Conservation (phyloP, 2,113 vertebrate genomes). For the Rhipidura dahli region DNA sequence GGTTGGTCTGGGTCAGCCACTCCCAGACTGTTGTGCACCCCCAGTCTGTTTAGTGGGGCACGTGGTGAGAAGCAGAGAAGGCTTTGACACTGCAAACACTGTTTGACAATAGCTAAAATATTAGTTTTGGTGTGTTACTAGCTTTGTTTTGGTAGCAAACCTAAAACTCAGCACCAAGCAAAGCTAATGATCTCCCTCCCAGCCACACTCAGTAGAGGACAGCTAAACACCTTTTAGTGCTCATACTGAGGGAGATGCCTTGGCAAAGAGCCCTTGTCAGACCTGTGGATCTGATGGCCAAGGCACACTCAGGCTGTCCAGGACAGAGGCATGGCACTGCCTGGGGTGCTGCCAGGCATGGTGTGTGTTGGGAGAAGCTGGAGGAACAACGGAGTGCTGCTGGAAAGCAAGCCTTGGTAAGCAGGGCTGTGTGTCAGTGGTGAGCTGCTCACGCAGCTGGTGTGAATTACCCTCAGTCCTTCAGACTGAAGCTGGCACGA, state of each 20-base stretch:
- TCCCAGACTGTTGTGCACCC: not conserved
- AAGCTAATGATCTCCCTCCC: not conserved
- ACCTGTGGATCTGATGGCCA: not conserved
- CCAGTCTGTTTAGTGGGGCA: not conserved
- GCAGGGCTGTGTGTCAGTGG: not conserved
- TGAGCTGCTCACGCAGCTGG: not conserved
- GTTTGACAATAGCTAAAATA: not conserved
- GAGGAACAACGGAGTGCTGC: not conserved
- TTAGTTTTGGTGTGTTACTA: not conserved
- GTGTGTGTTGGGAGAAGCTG: not conserved
- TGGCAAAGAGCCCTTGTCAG: not conserved
- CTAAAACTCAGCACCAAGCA: not conserved
- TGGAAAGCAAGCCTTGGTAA: not conserved
- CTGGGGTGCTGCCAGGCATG: not conserved
- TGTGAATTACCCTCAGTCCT: not conserved
- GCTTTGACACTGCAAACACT: not conserved
- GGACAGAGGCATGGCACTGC: not conserved
- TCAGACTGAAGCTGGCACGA: not conserved
- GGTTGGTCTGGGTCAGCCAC: not conserved
- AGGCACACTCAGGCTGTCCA: not conserved
- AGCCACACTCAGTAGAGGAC: not conserved
- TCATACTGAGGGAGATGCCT: not conserved
- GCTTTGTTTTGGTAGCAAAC: not conserved
- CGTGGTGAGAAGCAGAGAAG: not conserved
- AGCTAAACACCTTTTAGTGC: not conserved